Conservation (phyloP, 2,113 vertebrate species). For the Eonycteris spelaea region DNA sequence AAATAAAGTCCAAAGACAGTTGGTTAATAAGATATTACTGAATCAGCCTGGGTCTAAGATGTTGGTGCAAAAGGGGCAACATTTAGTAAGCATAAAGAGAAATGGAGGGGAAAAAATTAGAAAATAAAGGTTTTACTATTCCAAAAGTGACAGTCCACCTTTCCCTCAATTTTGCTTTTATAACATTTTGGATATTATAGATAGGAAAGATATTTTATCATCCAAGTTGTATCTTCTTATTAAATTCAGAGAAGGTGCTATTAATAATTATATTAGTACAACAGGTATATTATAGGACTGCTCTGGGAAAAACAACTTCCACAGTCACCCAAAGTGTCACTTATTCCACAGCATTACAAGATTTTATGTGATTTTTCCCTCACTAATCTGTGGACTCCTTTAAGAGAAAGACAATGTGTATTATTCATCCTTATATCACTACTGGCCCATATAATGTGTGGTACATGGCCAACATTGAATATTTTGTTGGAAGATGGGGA, state of each 20-base stretch:
- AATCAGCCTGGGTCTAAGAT: neutral
- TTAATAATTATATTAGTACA: neutral
- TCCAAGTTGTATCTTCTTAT: neutral
- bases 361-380: neutral
- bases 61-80: neutral
- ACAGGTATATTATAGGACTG: neutral
- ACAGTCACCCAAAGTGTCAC: neutral
- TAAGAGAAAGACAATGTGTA: neutral
- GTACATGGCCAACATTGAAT: neutral
- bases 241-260: neutral
- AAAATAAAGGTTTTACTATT: neutral
- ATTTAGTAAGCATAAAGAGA: neutral
- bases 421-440: neutral
- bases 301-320: neutral
- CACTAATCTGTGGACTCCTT: neutral
- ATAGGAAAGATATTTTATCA: neutral
- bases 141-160: neutral
- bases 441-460: neutral
- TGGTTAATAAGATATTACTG: slow-evolving; percentile 50
- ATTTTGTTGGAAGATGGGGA: neutral
- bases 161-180: neutral
- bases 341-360: neutral
- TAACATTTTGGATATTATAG: neutral
- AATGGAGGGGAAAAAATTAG: neutral
- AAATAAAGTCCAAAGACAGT: slow-evolving; percentile 52